Evolutionary conservation across 2,888 invertebrate species (phyloP), one percentile per base, ranked within the genome.

Genomic region (Mamestra brassicae): DNA sequence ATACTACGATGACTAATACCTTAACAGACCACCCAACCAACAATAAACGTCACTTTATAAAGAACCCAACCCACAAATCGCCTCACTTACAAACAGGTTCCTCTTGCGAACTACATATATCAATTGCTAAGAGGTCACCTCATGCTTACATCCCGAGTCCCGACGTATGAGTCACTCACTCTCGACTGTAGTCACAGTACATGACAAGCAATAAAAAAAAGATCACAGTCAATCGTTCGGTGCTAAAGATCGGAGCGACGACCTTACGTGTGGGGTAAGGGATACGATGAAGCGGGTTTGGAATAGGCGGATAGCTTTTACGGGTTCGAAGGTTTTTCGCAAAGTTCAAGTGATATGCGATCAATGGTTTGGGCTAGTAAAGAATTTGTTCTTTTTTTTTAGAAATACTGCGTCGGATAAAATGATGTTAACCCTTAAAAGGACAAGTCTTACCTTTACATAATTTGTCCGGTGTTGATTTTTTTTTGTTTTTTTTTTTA

Each of bases 171-270:
- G 78, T 90, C 89, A 89, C 81, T 90, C 89, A 89, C 81, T 80
- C 80, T 76, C 58, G 38, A 64, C 70, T 52, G 78, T 68, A 50
- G 71, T 76, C 79, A 76, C 75, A 57, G 80, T 84, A 89, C 86
- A 92, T 92, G 91, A 93, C 91, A 88, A 87, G 90, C 85, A 93
- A 94, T 94, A 93, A 95, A 85, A 94, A 95, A 94, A 94, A 93
- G 93, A 93, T 92, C 93, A 93, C 91, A 91, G 90, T 89, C 93
- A 92, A 93, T 93, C 94, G 94, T 93, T 94, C 92, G 92, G 93
- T 92, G 89, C 94, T 91, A 90, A 95, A 95, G 96, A 95, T 95
- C 93, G 94, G 96, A 90, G 93, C 95, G 95, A 90, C 94, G 95
- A 96, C 95, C 96, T 93, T 91, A 87, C 54, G n/a, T 34, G 69